Conservation (phyloP, 2,888 invertebrate genomes). For the Ormyrus rosae region DNA sequence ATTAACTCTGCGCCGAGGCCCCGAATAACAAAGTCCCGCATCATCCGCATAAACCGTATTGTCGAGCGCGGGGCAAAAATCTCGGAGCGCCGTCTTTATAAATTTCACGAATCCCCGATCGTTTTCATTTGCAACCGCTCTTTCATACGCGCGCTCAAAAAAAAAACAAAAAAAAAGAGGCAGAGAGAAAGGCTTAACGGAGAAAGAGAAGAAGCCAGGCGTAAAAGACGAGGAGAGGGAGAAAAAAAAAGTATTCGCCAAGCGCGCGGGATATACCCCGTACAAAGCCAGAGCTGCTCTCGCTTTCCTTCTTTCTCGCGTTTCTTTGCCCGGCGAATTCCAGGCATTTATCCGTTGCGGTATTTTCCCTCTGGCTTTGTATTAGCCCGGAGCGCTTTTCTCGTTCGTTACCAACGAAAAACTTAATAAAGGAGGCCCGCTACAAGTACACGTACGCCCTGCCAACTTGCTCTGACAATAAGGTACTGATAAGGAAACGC, state of each 20-base stretch:
- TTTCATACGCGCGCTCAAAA: conserved; percentile 19
- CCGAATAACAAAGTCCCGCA: conserved; percentile 24
- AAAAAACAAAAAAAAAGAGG: neutral
- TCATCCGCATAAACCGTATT: conserved; percentile 22
- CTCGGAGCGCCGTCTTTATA: conserved; percentile 21
- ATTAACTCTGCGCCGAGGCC: conserved; percentile 45
- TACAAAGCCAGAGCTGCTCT: conserved; percentile 23
- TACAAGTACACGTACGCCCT: too few relatives aligned
- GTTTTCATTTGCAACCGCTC: conserved; percentile 45
- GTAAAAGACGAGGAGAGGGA: neutral
- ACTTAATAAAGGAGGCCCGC: conserved; percentile 69
- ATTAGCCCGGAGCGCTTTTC: conserved; percentile 10
- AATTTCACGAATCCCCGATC: conserved; percentile 48
- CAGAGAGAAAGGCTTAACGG: neutral
- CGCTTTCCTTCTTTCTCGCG: conserved; percentile 4
- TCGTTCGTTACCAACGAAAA: conserved; percentile 49
- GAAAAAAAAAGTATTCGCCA: conserved; percentile 45
- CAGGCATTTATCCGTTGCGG: conserved; percentile 47
- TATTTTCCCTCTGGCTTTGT: conserved; percentile 51
- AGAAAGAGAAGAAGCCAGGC: neutral
- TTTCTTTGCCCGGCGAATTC: conserved; percentile 26
- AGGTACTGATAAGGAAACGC: conserved; percentile 67
- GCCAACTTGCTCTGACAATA: conserved; percentile 58
- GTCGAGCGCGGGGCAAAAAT: conserved; percentile 19
- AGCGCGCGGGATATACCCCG: conserved; percentile 31